A percentile compares a stretch with the other conserved stretches of the same genome.
These are phyloP conservation scores for Taeniopygia guttata DNA, from an alignment of 2,797 vertebrate species.

Conservation along the genomic window DNA sequence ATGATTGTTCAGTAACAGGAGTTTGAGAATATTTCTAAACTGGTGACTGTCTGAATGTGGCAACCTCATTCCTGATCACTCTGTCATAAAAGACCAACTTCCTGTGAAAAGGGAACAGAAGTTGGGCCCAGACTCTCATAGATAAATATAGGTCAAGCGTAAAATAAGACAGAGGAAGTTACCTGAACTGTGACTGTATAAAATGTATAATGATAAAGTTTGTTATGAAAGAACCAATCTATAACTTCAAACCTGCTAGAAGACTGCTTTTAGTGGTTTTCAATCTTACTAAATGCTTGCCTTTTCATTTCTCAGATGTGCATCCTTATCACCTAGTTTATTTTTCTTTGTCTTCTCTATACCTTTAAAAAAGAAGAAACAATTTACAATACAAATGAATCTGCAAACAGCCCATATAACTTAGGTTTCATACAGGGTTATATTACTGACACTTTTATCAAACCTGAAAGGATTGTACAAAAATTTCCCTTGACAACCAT, in stretches of 20 bases:
- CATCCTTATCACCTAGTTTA: not conserved
- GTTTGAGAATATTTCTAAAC: not conserved
- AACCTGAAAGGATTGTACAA: not conserved
- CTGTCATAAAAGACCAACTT: not conserved
- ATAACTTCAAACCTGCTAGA: not conserved
- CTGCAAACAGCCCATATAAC: not conserved
- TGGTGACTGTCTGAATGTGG: not conserved
- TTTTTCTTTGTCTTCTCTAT: not conserved
- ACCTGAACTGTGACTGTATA: not conserved
- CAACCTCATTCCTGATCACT: not conserved
- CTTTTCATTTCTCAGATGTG: conserved; percentile 27
- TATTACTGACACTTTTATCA: not conserved
- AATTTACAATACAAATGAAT: not conserved
- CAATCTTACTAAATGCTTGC: conserved; percentile 2
- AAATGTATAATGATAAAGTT: not conserved
- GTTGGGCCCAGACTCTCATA: not conserved
- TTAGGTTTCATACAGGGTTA: not conserved
- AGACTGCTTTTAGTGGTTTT: not conserved
- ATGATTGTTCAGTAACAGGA: not conserved
- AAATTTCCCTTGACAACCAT: not conserved
- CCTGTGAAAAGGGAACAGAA: not conserved
- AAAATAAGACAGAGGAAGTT: not conserved
- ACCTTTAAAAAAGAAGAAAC: conserved; percentile 60
- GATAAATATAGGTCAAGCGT: not conserved
- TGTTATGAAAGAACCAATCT: not conserved